Conservation (phyloP, 2,797 vertebrate genomes). For the Karalla daura region DNA sequence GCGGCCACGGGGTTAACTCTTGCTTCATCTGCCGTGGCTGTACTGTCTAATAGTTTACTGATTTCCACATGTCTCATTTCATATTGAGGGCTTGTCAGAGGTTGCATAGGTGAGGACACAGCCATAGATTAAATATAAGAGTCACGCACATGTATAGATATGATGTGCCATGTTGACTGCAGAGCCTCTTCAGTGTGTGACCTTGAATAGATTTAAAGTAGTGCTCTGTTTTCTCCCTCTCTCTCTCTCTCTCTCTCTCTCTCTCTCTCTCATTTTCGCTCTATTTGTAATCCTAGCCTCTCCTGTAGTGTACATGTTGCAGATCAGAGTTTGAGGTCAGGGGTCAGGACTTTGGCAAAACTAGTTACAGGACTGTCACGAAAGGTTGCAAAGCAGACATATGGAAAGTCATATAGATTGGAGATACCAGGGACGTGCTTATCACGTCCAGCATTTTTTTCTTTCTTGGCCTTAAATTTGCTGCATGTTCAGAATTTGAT, state of each 20-base stretch:
- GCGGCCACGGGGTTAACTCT: conserved; percentile 62
- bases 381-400: background rate
- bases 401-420: background rate
- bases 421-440: background rate
- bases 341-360: conserved; percentile 34
- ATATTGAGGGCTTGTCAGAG: conserved; percentile 69
- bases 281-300: conserved; percentile 55
- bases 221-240: background rate
- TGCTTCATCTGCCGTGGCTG: conserved; percentile 42
- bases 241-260: background rate
- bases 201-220: conserved; percentile 64
- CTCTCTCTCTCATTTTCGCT: conserved; percentile 38
- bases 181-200: conserved; percentile 49
- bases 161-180: conserved; percentile 52
- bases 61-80: conserved; percentile 59
- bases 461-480: background rate
- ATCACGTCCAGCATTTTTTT: background rate
- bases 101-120: conserved; percentile 50
- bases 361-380: background rate
- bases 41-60: conserved; percentile 50
- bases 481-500: background rate
- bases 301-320: conserved; percentile 47
- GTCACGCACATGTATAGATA: conserved; percentile 47
- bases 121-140: conserved; percentile 61
- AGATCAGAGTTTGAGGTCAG: conserved; percentile 49